Evolutionary conservation across 2,888 invertebrate species (phyloP).

Genomic region (Drosophila gaucha): DNA sequence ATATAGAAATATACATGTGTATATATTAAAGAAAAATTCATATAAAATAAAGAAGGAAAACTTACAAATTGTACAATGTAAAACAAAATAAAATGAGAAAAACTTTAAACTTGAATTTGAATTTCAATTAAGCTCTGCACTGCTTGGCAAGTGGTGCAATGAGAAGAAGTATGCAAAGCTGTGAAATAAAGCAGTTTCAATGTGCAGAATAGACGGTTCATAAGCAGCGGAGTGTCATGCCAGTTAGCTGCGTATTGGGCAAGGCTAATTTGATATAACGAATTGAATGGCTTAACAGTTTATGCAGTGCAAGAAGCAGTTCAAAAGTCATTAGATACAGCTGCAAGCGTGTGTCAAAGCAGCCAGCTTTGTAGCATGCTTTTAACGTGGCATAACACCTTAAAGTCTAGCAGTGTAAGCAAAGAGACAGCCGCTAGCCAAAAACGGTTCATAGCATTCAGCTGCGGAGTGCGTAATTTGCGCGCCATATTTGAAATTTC

Average conservation of each 20-base stretch:
- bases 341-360: neutral
- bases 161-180: too few species aligned
- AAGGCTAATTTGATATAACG: too few species aligned
- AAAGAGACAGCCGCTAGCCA: too few species aligned
- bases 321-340: neutral
- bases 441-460: neutral
- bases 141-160: conserved; percentile 26
- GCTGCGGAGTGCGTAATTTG: neutral
- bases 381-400: too few species aligned
- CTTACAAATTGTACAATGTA: conserved; percentile 51
- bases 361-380: neutral
- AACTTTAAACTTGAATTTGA: conserved; percentile 5
- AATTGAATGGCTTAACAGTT: too few species aligned
- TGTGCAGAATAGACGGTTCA: too few species aligned
- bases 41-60: conserved; percentile 29
- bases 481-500: conserved; percentile 4
- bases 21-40: conserved; percentile 41
- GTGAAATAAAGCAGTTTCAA: too few species aligned
- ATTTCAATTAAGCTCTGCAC: neutral
- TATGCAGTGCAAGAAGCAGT: neutral
- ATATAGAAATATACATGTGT: conserved; percentile 49
- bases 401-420: neutral
- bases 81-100: conserved; percentile 1
- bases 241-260: too few species aligned
- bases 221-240: too few species aligned